phyloP scores from a whole-genome alignment of 1,140 invertebrate genomes.

The Antheraea mylitta region DNA sequence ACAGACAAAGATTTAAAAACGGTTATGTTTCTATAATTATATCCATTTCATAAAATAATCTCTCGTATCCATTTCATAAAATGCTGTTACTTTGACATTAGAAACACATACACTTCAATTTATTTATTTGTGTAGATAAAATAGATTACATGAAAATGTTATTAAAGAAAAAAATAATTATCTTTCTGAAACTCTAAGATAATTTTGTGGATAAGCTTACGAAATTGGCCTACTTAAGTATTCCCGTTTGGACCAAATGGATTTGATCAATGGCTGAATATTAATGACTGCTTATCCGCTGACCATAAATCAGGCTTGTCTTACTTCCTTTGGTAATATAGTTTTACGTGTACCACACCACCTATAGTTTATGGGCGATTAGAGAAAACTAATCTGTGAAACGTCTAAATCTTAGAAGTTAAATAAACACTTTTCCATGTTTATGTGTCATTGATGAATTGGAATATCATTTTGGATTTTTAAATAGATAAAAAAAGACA shows the following conservation, averaged over 20 bases:
- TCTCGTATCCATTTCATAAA: too few relatives aligned
- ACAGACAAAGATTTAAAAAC: too few relatives aligned
- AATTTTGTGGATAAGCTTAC: neutral
- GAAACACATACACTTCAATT: too few relatives aligned
- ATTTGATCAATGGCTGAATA: constrained; percentile 10
- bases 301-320: constrained; percentile 5
- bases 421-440: neutral
- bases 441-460: neutral
- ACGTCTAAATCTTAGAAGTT: neutral
- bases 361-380: neutral
- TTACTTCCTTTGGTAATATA: constrained; percentile 2
- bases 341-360: neutral
- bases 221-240: constrained; percentile 10
- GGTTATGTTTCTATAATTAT: too few relatives aligned
- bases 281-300: constrained; percentile 12
- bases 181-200: neutral
- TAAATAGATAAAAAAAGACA: neutral
- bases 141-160: neutral
- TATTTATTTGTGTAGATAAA: neutral
- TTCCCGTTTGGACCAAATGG: constrained; percentile 4
- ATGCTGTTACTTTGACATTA: too few relatives aligned
- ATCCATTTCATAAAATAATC: too few relatives aligned
- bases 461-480: neutral
- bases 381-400: neutral
- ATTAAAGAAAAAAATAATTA: neutral